phyloP scores from a whole-genome alignment of 2,797 vertebrate genomes.

The Bradypodion ventrale region DNA sequence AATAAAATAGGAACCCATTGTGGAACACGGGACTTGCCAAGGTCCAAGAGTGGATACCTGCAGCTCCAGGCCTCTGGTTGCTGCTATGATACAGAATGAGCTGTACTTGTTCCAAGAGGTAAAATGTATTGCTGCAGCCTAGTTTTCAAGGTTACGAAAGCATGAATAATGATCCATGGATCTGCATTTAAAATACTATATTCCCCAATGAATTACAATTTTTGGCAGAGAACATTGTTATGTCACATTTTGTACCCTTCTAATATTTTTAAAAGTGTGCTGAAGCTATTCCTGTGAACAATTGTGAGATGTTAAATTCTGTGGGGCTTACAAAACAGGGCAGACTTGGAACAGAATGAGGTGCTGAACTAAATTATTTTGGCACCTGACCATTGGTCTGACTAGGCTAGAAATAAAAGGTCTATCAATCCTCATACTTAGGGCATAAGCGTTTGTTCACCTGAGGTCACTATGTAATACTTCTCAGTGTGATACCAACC shows the following conservation, averaged over 20 bases:
- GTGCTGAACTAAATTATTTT: constrained; percentile 38
- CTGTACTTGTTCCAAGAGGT: neutral
- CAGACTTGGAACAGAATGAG: constrained; percentile 50
- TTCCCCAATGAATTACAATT: constrained; percentile 1
- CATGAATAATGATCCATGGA: neutral
- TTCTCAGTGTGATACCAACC: neutral
- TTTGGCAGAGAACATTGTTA: neutral
- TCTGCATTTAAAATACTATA: constrained; percentile 8
- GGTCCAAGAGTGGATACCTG: too few species aligned
- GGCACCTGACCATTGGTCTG: constrained; percentile 35
- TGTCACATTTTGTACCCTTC: constrained; percentile 18
- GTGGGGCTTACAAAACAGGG: constrained; percentile 51
- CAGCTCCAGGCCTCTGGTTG: too few species aligned
- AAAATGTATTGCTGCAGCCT: neutral
- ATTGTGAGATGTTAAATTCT: constrained; percentile 45
- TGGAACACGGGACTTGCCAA: too few species aligned
- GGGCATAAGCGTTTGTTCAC: neutral
- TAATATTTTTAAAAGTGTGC: constrained; percentile 33
- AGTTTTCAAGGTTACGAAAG: constrained; percentile 15
- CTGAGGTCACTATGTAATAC: neutral
- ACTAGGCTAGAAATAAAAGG: constrained; percentile 28
- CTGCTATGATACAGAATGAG: too few species aligned
- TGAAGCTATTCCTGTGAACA: constrained; percentile 44
- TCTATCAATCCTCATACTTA: constrained; percentile 30
- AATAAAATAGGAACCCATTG: too few species aligned